Base-by-base conservation (phyloP, 2,797 vertebrate genomes). In the Catharus ustulatus region DNA sequence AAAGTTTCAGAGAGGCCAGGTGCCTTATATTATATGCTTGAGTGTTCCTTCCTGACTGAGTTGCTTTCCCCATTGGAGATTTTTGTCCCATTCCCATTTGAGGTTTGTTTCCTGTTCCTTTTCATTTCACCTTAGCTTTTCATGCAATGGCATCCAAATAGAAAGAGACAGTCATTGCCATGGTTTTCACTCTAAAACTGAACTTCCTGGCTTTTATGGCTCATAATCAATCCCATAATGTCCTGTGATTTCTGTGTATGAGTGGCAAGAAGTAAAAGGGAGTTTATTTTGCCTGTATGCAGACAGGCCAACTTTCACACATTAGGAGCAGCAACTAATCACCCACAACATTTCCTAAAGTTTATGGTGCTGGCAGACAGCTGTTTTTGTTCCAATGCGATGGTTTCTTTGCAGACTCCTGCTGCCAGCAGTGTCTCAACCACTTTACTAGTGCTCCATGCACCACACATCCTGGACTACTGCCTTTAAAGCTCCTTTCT, bases 301-400 rank as follows among this genome's bases (percentile, higher is more conserved):
- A 91, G 85, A 64, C 93, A 88, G 61, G 89, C 95, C 95, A 96
- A 93, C 80, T 96, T 96, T 97, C 95, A 96, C 96, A 93, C 96
- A 87, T 96, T 95, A 94, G 80, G 77, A 95, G 67, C 62, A 94
- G 91, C 89, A 94, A 89, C 89, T 97, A 93, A 94, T 96, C 94
- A 96, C 77, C 89, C 91, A 82, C 92, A 96, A 84, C 89, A 89
- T 93, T 94, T 96, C 95, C 96, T 93, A 77, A 88, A 88, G 74
- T 88, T 94, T 90, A 90, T 68, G 80, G 89, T 90, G 89, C 95
- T 91, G 91, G 91, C 91, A 82, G 94, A 86, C 94, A 94, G 94
- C 89, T 95, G 87, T 57, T 95, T 94, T 91, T 43, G 14, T 93
- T 96, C 94, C 15, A 71, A 67, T 93, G 89, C 32, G 91, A 84